Evolutionary conservation across 1,140 invertebrate genomes (phyloP).

Genomic region (Cyrtorhinus lividipennis): DNA sequence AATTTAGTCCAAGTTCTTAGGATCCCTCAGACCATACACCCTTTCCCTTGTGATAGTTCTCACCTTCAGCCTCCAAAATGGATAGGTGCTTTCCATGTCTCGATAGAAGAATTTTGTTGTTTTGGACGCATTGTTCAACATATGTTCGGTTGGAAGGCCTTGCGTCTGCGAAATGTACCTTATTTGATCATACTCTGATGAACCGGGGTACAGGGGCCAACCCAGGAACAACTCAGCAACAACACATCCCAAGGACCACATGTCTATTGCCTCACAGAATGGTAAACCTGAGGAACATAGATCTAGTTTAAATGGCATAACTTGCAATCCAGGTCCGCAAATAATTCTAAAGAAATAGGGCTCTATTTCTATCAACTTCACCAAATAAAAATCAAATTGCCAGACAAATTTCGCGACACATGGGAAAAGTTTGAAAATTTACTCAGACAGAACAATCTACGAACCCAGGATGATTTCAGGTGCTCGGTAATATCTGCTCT

Average conservation of each 20-base stretch:
- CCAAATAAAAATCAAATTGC: not conserved
- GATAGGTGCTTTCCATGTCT: constrained; percentile 90
- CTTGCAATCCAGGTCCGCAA: not conserved
- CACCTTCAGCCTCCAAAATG: constrained; percentile 89
- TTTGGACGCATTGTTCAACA: constrained; percentile 98
- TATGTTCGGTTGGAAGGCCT: constrained; percentile 81
- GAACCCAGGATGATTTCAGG: constrained; percentile 93
- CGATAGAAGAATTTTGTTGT: constrained; percentile 97
- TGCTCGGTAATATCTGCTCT: constrained; percentile 96
- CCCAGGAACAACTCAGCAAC: constrained; percentile 98
- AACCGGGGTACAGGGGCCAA: constrained; percentile 98
- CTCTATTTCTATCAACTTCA: no score
- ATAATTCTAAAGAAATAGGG: not conserved
- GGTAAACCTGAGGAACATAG: constrained; percentile 52
- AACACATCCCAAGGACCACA: constrained; percentile 99
- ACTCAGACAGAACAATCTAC: constrained; percentile 6
- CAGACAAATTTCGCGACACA: not conserved
- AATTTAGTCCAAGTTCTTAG: no score
- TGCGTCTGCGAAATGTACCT: constrained; percentile 56
- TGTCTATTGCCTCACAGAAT: constrained; percentile 99
- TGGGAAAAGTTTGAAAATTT: not conserved
- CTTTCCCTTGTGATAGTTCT: no score
- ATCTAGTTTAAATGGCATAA: not conserved
- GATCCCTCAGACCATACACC: no score
- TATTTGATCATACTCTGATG: constrained; percentile 99